Evolutionary conservation across 2,888 invertebrate genomes (phyloP).

Genomic region (Nomada hirtipes): DNA sequence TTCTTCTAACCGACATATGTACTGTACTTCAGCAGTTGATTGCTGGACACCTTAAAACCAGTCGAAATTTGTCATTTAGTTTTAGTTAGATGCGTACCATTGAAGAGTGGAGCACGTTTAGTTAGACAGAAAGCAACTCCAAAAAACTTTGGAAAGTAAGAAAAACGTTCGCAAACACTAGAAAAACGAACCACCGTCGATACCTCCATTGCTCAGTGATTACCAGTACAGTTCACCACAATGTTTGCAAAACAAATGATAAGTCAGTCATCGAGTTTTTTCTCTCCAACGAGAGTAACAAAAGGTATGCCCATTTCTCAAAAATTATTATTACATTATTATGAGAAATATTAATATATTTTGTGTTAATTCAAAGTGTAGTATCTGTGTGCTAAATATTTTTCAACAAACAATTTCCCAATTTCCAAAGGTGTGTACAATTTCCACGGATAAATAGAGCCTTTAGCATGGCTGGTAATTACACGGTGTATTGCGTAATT

Average conservation of each 20-base stretch:
- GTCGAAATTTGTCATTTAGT: too few species aligned
- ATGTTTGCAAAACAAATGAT: slow-evolving; percentile 43
- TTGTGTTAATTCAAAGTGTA: too few species aligned
- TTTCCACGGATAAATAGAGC: neutral
- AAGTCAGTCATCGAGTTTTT: slow-evolving; percentile 39
- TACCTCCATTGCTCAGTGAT: neutral
- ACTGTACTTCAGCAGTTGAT: too few species aligned
- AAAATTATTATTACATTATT: too few species aligned
- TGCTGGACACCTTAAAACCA: too few species aligned
- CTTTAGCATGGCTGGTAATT: slow-evolving; percentile 14
- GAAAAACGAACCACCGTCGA: neutral
- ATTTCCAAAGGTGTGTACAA: too few species aligned
- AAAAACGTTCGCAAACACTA: neutral
- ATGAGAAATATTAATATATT: too few species aligned
- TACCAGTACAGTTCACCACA: neutral
- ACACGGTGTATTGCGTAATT: slow-evolving; percentile 46
- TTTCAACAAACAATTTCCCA: too few species aligned
- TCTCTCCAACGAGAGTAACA: neutral
- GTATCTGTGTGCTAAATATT: too few species aligned
- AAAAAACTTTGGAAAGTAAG: neutral
- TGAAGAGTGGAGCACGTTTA: neutral
- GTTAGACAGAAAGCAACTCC: neutral
- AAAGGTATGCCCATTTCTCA: neutral
- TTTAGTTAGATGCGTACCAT: neutral
- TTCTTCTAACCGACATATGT: too few species aligned